phyloP scores from a whole-genome alignment of 1,140 invertebrate genomes.

The Scaptomyza hsui region DNA sequence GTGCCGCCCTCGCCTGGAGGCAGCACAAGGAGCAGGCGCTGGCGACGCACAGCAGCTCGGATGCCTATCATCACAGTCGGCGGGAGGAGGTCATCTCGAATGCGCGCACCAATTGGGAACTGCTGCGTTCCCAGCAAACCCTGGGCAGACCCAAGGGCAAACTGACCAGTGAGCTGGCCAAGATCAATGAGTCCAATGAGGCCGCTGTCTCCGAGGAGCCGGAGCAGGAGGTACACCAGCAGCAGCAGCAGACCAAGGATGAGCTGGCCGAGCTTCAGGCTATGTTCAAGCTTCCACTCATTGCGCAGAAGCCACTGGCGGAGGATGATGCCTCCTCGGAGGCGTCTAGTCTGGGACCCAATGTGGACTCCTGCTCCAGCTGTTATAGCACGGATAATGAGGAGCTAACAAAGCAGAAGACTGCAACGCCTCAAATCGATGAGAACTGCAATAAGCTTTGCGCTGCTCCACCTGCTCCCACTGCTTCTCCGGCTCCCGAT shows the following conservation, averaged over 20 bases:
- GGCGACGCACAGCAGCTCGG: conserved; percentile 88
- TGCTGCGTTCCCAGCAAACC: conserved; percentile 87
- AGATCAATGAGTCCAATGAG: conserved; percentile 76
- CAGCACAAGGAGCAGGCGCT: conserved; percentile 89
- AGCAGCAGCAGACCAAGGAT: conserved; percentile 62
- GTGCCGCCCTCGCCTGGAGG: conserved; percentile 90
- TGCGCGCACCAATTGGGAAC: conserved; percentile 92
- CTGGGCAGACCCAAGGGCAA: conserved; percentile 54
- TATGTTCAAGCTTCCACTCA: conserved; percentile 60
- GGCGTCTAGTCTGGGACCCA: conserved; percentile 87
- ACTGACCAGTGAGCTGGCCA: conserved; percentile 71
- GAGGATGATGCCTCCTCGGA: conserved; percentile 84
- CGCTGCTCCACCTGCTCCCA: conserved; percentile 6
- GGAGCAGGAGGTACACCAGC: conserved; percentile 88
- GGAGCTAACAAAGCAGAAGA: conserved; percentile 55
- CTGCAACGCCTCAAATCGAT: conserved; percentile 48
- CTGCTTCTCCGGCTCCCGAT: background rate
- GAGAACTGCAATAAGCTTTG: conserved; percentile 64
- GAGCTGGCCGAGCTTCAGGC: conserved; percentile 86
- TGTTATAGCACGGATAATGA: conserved; percentile 86
- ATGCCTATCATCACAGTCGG: conserved; percentile 87
- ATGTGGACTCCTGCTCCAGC: conserved; percentile 88
- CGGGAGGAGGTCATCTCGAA: conserved; percentile 92
- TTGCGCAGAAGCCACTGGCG: conserved; percentile 38
- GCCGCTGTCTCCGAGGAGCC: conserved; percentile 47